These are phyloP conservation scores for Eurystomus gularis DNA, from an alignment of 2,113 vertebrate genomes.

Conservation along the genomic window DNA sequence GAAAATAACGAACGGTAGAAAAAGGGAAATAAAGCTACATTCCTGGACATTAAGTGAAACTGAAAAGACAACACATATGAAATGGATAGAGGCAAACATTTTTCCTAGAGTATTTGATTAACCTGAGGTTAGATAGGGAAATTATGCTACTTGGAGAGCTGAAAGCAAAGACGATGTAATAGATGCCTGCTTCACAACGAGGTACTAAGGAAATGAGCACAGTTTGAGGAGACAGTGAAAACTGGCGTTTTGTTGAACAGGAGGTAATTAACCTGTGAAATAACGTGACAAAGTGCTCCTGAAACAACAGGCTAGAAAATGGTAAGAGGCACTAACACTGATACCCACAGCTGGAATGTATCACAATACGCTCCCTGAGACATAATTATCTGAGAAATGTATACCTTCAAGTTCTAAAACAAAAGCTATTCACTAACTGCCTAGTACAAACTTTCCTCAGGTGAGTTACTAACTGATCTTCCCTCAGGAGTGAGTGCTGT, in stretches of 20 bases:
- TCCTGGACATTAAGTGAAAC: not conserved
- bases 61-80: not conserved
- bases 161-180: not conserved
- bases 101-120: not conserved
- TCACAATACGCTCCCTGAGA: not conserved
- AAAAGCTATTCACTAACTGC: not conserved
- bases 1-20: not conserved
- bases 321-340: not conserved
- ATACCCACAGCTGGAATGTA: not conserved
- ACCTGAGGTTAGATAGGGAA: not conserved
- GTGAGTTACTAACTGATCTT: not conserved
- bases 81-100: not conserved
- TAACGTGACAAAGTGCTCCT: not conserved
- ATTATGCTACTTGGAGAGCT: not conserved
- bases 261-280: not conserved
- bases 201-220: not conserved
- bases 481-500: not conserved
- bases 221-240: not conserved
- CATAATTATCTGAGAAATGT: not conserved
- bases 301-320: not conserved
- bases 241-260: not conserved
- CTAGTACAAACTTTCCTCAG: not conserved
- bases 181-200: not conserved
- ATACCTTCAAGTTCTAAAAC: not conserved
- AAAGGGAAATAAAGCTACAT: not conserved